phyloP scores from a whole-genome alignment of 2,888 invertebrate species.

The Acanthacorydalis orientalis region DNA sequence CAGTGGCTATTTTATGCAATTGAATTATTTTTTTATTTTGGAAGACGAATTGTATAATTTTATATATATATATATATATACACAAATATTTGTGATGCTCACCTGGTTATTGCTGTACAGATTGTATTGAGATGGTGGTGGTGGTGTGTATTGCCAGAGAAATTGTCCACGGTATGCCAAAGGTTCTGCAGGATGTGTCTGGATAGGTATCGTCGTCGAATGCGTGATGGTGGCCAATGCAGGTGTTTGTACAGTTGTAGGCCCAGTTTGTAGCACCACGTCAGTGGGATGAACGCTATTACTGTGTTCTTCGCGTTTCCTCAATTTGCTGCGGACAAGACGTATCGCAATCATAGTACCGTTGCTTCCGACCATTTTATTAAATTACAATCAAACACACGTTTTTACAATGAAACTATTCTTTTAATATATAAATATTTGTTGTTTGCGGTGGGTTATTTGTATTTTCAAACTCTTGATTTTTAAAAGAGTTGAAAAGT shows the following conservation, averaged over 20 bases:
- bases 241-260: constrained; percentile 19
- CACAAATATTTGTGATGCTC: constrained; percentile 27
- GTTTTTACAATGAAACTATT: background rate
- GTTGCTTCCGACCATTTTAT: constrained; percentile 69
- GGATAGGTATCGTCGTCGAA: constrained; percentile 12
- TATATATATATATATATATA: no score
- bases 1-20: no score
- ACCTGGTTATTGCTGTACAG: constrained; percentile 70
- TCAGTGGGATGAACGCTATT: constrained; percentile 52
- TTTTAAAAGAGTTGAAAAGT: background rate
- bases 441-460: background rate
- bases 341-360: constrained; percentile 77
- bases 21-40: no score
- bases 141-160: constrained; percentile 72
- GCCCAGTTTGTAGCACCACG: constrained; percentile 37
- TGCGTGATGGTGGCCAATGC: constrained; percentile 22
- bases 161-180: constrained; percentile 50
- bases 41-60: no score
- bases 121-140: constrained; percentile 55
- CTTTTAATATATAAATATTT: background rate
- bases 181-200: constrained; percentile 29
- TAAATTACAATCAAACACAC: constrained; percentile 2
- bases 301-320: constrained; percentile 67
- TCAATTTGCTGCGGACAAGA: constrained; percentile 80
- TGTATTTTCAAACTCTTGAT: background rate